Evolutionary conservation across 2,888 invertebrate genomes (phyloP).

Genomic region (Acrobasis repandana): DNA sequence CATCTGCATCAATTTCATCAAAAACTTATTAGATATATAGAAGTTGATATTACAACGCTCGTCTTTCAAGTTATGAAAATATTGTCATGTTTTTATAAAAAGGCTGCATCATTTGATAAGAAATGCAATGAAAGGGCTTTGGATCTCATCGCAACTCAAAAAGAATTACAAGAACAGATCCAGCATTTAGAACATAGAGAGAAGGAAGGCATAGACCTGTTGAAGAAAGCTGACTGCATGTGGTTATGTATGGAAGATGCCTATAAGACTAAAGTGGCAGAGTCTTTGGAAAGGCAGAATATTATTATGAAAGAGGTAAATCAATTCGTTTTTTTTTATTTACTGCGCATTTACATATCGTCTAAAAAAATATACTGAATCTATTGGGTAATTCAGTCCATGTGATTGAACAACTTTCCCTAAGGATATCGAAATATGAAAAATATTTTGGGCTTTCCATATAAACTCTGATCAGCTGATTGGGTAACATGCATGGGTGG

Average conservation of each 20-base stretch:
- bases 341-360: too few species aligned
- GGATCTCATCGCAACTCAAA: slow-evolving; percentile 78
- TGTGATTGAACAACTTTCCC: too few species aligned
- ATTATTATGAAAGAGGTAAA: slow-evolving; percentile 52
- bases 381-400: too few species aligned
- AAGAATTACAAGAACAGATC: slow-evolving; percentile 77
- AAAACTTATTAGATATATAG: too few species aligned
- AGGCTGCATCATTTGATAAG: slow-evolving; percentile 65
- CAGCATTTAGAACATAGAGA: slow-evolving; percentile 83
- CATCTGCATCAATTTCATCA: too few species aligned
- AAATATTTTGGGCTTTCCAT: too few species aligned
- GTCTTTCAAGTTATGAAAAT: background rate
- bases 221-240: slow-evolving; percentile 83
- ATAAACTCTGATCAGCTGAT: too few species aligned
- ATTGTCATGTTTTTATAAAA: slow-evolving; percentile 16
- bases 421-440: too few species aligned
- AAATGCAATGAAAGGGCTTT: slow-evolving; percentile 66
- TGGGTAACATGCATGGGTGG: too few species aligned
- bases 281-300: slow-evolving; percentile 56
- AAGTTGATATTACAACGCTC: background rate
- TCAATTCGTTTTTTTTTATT: background rate
- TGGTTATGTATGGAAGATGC: slow-evolving; percentile 79
- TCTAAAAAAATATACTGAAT: too few species aligned
- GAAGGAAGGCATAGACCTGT: slow-evolving; percentile 73
- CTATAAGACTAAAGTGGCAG: slow-evolving; percentile 66